Conservation (phyloP, 2,797 vertebrate genomes). For the Masticophis lateralis region DNA sequence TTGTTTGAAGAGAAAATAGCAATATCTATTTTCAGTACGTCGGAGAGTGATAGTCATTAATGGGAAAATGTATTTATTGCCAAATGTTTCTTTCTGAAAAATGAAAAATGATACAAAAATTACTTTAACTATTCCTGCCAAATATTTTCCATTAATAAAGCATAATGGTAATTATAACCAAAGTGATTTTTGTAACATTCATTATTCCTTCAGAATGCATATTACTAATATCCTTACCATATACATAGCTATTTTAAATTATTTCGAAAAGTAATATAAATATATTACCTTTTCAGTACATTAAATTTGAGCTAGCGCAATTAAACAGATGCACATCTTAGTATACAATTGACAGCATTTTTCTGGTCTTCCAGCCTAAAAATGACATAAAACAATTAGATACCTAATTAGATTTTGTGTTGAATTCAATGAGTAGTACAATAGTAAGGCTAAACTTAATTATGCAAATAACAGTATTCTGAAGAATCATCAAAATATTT, state of each 20-base stretch:
- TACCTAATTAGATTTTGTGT: neutral
- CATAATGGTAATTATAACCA: conserved; percentile 2
- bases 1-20: conserved; percentile 26
- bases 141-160: conserved; percentile 1
- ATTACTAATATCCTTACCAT: neutral
- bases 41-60: neutral
- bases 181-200: neutral
- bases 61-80: neutral
- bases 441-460: conserved; percentile 28
- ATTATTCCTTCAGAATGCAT: neutral
- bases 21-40: neutral
- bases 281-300: neutral
- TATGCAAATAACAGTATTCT: conserved; percentile 16
- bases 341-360: neutral
- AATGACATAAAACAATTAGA: neutral
- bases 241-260: neutral
- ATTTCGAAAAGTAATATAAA: conserved; percentile 2
- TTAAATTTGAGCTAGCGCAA: conserved; percentile 1
- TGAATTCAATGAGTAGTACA: conserved; percentile 19
- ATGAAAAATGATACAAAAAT: conserved; percentile 6
- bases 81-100: neutral
- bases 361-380: neutral
- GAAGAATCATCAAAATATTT: conserved; percentile 20
- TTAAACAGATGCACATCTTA: conserved; percentile 16
- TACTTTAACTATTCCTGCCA: conserved; percentile 2